A percentile compares a stretch with the other conserved stretches of the same genome.
phyloP scores from a whole-genome alignment of 2,113 vertebrate species.

The Neogale vison region DNA sequence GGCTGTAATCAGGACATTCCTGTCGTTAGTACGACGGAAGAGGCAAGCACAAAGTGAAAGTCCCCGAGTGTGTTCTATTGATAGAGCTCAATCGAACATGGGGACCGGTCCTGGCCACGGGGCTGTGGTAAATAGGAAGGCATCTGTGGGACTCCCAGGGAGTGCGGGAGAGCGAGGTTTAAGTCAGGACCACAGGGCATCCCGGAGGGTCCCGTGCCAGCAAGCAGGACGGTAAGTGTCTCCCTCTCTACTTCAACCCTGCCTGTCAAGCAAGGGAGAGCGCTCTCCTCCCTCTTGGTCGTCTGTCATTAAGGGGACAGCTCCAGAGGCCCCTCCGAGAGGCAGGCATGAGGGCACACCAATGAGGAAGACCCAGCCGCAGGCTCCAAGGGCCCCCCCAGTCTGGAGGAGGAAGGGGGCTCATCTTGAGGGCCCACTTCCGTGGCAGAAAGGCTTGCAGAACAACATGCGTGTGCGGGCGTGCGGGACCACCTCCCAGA shows the following conservation, averaged over 20 bases:
- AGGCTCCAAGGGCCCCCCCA: neutral
- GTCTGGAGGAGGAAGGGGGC: neutral
- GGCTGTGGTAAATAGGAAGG: neutral
- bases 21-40: neutral
- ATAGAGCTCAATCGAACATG: neutral
- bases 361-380: neutral
- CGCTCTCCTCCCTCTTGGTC: neutral
- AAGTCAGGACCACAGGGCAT: neutral
- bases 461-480: neutral
- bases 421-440: neutral
- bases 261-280: neutral
- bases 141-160: neutral
- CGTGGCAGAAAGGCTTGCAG: neutral
- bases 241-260: neutral
- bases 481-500: neutral
- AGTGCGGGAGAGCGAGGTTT: neutral
- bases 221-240: neutral
- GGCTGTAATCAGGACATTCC: conserved; percentile 32
- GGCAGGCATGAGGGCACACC: neutral
- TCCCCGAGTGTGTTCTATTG: neutral
- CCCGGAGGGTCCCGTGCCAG: neutral
- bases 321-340: neutral
- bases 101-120: neutral
- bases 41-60: neutral
- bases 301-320: neutral